A percentile compares a stretch with the other conserved stretches of the same genome.
Conservation (phyloP, 2,888 invertebrate genomes). For the Drosophila colorata region DNA sequence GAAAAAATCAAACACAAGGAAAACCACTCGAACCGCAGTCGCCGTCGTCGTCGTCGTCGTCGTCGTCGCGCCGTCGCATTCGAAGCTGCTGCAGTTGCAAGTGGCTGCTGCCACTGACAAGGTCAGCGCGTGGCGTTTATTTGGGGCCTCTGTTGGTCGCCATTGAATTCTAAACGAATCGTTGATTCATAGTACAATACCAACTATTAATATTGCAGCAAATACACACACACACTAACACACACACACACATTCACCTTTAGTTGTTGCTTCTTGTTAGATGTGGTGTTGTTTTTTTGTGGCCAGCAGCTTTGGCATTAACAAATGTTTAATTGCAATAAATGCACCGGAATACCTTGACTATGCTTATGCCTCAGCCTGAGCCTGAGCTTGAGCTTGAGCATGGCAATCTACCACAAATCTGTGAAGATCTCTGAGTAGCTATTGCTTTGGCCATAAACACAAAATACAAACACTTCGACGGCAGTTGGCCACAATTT, state of each 20-base stretch:
- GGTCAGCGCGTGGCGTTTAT: constrained; percentile 74
- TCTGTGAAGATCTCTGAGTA: constrained; percentile 14
- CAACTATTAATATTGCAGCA: constrained; percentile 33
- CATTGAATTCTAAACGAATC: constrained; percentile 69
- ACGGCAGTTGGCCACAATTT: constrained; percentile 27
- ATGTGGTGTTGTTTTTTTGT: constrained; percentile 58
- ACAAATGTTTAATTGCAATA: constrained; percentile 80
- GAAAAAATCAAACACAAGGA: constrained; percentile 83
- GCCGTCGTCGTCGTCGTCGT: constrained; percentile 3
- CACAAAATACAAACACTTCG: constrained; percentile 6
- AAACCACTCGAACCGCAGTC: constrained; percentile 78
- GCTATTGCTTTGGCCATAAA: background rate
- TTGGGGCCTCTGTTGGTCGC: constrained; percentile 71
- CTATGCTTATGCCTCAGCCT: constrained; percentile 30
- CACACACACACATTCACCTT: background rate
- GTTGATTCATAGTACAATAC: constrained; percentile 29
- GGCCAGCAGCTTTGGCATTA: constrained; percentile 62
- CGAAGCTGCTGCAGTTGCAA: constrained; percentile 36
- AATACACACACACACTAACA: background rate
- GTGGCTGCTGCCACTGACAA: constrained; percentile 57
- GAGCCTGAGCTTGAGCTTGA: constrained; percentile 56
- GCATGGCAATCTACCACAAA: constrained; percentile 38
- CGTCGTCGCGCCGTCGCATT: constrained; percentile 25
- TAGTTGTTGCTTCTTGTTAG: constrained; percentile 55
- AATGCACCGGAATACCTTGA: constrained; percentile 79